Percentiles rank a stretch among this genome's conserved stretches.
Evolutionary conservation across 92 coral and sea anemone genomes (phyloP).

Genomic region (Hydrozoanthus gracilis): DNA sequence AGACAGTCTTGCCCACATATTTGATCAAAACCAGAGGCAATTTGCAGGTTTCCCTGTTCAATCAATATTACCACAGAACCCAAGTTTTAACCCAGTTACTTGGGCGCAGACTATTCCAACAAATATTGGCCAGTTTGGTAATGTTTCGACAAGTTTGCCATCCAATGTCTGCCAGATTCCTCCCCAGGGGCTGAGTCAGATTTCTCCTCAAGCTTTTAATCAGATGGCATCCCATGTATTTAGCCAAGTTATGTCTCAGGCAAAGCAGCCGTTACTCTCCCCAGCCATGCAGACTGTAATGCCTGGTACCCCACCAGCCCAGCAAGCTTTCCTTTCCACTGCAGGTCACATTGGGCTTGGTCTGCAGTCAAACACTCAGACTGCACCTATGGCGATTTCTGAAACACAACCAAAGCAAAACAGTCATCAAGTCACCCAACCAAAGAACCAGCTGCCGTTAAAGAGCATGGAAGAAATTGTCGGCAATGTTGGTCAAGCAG

Average conservation of each 20-base stretch:
- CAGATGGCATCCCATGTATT: constrained; percentile 41
- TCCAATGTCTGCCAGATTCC: constrained; percentile 19
- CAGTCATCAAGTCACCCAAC: constrained; percentile 21
- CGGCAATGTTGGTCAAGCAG: constrained; percentile 79
- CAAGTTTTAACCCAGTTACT: constrained; percentile 28
- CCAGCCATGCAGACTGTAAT: neutral
- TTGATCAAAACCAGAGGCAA: constrained; percentile 36
- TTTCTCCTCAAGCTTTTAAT: constrained; percentile 24
- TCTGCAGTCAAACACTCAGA: constrained; percentile 11
- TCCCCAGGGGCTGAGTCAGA: constrained; percentile 11
- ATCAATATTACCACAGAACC: constrained; percentile 27
- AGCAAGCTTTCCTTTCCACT: constrained; percentile 11
- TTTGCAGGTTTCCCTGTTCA: constrained; percentile 42
- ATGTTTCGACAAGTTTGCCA: constrained; percentile 18
- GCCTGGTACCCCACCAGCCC: neutral
- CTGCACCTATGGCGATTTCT: constrained; percentile 36
- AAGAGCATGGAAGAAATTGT: constrained; percentile 92
- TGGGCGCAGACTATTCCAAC: constrained; percentile 44
- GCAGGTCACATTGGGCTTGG: constrained; percentile 16
- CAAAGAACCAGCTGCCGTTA: constrained; percentile 75
- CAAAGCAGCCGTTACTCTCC: constrained; percentile 24
- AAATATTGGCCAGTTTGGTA: constrained; percentile 30
- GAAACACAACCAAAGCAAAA: constrained; percentile 26
- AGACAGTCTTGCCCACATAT: constrained; percentile 39
- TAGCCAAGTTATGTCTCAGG: constrained; percentile 37